Evolutionary conservation across 2,113 vertebrate species (phyloP).

Genomic region (Chionodraco myersi): DNA sequence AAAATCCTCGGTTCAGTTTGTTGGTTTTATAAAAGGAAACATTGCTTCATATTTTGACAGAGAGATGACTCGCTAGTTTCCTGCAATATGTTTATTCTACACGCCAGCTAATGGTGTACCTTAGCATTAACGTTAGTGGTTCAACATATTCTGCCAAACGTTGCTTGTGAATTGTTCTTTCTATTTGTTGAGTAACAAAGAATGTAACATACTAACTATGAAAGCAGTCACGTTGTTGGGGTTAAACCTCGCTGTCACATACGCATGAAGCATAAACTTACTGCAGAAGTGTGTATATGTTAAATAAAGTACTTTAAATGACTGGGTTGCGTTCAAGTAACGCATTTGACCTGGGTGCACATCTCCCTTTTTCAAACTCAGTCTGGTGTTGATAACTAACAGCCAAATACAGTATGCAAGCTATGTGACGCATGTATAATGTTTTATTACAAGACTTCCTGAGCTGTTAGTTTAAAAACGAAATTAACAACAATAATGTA

Average conservation of each 20-base stretch:
- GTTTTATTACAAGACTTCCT: background rate
- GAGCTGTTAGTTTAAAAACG: background rate
- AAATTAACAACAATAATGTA: background rate
- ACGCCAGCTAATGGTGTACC: conserved; percentile 11
- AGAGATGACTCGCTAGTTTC: background rate
- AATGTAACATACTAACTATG: background rate
- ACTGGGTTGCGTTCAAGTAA: background rate
- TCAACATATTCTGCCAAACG: background rate
- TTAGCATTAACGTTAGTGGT: conserved; percentile 41
- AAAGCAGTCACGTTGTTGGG: background rate
- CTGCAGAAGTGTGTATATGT: background rate
- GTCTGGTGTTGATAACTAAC: background rate
- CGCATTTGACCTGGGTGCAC: background rate
- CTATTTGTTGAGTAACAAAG: no score
- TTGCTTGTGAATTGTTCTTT: background rate
- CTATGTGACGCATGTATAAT: no score
- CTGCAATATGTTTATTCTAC: background rate
- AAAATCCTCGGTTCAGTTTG: background rate
- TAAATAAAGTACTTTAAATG: background rate
- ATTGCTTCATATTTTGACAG: background rate
- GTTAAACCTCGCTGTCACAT: background rate
- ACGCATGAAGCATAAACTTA: no score
- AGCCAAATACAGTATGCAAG: background rate
- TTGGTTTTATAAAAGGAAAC: background rate
- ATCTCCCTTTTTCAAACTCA: background rate